Conservation (phyloP, 2,888 invertebrate genomes). For the Tenthredo livida region DNA sequence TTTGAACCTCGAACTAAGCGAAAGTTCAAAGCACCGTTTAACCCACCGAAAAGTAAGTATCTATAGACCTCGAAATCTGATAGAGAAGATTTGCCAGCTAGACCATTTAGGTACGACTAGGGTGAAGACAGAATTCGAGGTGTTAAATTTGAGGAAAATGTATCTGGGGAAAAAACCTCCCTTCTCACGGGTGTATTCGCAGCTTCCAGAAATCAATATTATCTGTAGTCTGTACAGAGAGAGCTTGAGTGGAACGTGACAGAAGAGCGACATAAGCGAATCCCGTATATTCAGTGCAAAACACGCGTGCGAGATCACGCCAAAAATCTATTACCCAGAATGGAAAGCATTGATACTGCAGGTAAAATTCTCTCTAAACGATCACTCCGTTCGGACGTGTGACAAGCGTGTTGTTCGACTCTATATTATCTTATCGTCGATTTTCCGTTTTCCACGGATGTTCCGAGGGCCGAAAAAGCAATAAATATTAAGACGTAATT, state of each 20-base stretch:
- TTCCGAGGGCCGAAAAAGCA: neutral
- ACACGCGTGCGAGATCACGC: constrained; percentile 31
- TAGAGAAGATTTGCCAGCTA: neutral
- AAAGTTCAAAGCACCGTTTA: constrained; percentile 43
- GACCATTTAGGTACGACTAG: neutral
- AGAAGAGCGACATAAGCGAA: constrained; percentile 18
- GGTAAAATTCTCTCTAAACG: neutral
- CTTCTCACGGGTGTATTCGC: constrained; percentile 18
- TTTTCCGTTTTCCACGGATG: neutral
- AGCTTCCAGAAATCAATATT: constrained; percentile 48
- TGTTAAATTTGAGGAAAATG: constrained; percentile 6
- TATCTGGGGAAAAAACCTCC: neutral
- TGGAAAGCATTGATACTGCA: neutral
- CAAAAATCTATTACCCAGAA: constrained; percentile 12
- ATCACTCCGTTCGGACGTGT: neutral
- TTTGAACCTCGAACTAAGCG: neutral
- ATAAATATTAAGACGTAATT: neutral
- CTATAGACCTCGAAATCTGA: neutral
- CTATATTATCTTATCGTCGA: neutral
- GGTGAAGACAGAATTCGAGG: neutral
- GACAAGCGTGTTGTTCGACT: neutral
- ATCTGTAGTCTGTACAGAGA: constrained; percentile 31
- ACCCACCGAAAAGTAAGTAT: neutral
- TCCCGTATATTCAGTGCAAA: neutral
- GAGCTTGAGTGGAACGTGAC: constrained; percentile 48